phyloP scores from a whole-genome alignment of 2,113 vertebrate genomes.

The Chloropsis hardwickii region DNA sequence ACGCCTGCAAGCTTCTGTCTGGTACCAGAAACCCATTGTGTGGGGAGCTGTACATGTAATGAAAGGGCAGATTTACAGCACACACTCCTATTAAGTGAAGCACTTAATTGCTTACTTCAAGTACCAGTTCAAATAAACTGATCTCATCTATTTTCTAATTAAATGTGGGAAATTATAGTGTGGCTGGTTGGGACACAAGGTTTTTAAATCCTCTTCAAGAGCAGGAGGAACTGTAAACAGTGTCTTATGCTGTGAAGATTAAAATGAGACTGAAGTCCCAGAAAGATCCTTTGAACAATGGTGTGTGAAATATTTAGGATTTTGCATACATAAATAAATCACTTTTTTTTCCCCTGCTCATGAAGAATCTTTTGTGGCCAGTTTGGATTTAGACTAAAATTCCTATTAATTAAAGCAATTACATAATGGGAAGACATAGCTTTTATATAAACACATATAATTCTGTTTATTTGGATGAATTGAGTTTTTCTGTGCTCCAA shows the following conservation, averaged over 20 bases:
- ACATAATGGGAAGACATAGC: neutral
- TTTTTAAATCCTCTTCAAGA: neutral
- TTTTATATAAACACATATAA: neutral
- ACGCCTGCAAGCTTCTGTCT: neutral
- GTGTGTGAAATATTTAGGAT: neutral
- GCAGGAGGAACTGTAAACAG: neutral
- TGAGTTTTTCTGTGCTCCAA: neutral
- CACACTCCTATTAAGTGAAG: conserved; percentile 22
- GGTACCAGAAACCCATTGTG: neutral
- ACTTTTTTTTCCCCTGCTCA: neutral
- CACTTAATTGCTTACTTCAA: conserved; percentile 43
- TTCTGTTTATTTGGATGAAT: neutral
- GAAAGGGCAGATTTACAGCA: conserved; percentile 20
- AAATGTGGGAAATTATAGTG: conserved; percentile 20
- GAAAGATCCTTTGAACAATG: neutral
- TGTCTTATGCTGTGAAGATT: neutral
- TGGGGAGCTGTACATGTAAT: neutral
- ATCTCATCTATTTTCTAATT: conserved; percentile 57
- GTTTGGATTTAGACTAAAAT: neutral
- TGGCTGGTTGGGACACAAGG: neutral
- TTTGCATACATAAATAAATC: neutral
- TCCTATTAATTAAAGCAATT: neutral
- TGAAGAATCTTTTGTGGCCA: neutral
- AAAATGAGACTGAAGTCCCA: neutral
- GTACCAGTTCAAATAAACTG: conserved; percentile 27